These are phyloP conservation scores for Microcebus jonahi DNA, from an alignment of 2,113 vertebrate species.

Conservation along the genomic window DNA sequence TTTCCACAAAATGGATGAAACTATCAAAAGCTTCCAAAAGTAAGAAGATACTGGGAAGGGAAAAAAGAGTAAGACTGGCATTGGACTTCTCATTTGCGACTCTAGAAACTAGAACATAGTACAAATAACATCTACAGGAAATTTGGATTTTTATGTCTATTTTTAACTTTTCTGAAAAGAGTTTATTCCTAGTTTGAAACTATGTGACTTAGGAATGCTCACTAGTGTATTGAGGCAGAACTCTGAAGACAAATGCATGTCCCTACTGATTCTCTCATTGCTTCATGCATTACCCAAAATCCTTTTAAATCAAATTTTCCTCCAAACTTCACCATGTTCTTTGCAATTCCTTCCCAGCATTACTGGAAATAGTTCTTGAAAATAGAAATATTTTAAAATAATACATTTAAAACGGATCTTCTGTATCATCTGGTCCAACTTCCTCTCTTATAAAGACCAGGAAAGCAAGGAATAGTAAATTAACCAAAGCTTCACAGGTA, in stretches of 20 bases:
- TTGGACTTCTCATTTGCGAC: background rate
- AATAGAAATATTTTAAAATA: background rate
- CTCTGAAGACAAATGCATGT: background rate
- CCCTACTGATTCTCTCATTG: background rate
- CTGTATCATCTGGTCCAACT: background rate
- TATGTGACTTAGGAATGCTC: background rate
- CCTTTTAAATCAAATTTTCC: background rate
- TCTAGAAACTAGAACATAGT: background rate
- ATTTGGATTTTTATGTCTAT: background rate
- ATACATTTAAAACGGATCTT: background rate
- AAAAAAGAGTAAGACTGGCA: background rate
- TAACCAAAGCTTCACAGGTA: background rate
- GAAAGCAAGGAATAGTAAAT: background rate
- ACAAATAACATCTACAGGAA: background rate
- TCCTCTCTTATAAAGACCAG: background rate
- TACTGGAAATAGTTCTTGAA: background rate
- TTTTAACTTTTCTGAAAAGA: background rate
- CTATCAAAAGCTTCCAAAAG: background rate
- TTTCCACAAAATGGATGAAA: background rate
- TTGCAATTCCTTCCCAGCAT: background rate
- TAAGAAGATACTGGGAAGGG: background rate
- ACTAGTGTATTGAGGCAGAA: background rate
- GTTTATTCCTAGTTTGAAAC: background rate
- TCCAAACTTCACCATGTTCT: background rate
- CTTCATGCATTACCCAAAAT: background rate